Evolutionary conservation across 2,113 vertebrate genomes (phyloP), one percentile per base, ranked within the genome.

Genomic region (Perccottus glenii): DNA sequence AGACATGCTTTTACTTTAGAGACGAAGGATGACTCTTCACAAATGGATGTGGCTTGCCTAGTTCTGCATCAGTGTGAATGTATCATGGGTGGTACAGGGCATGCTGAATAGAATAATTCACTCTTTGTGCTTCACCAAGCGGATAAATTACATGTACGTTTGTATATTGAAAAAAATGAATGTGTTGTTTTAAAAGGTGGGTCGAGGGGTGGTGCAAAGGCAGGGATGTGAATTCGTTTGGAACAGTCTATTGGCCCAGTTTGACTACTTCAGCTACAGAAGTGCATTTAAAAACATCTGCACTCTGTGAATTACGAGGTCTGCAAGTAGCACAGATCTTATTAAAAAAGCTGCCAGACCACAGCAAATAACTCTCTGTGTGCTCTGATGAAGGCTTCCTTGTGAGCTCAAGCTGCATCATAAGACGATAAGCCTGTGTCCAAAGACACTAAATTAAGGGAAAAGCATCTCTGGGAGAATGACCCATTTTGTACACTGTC

Each of bases 401-500:
- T 73, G 52, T 43, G 35, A 62, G 62, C 55, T 55, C 48, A 48
- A 66, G 53, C 70, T 58, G 62, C 19, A 5, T 76, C 43, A 65
- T 74, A 72, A 76, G 65, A 70, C 9, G 15, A 76, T 60, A 73
- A 87, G 63, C 64, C 49, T 0, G 48, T 53, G 56, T 67, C 60
- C 61, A 64, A 49, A 53, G 64, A 62, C 61, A 32, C 52, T 53
- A 77, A 58, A 61, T 45, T 67, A 44, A 43, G 58, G 9, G 38
- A 52, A 57, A 55, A 53, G 64, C 56, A 47, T 70, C 65, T 65
- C 38, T 15, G 60, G 61, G n/a, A 61, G 55, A 70, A 77, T 67
- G 72, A 78, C 55, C 72, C 33, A 60, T 72, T 81, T 80, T 65
- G 57, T 60, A 62, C 60, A 55, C 36, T 73, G 57, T 73, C 60